Percentiles rank a stretch among this genome's conserved stretches.
Conservation (phyloP, 2,113 vertebrate genomes). For the Dasyprocta punctata region DNA sequence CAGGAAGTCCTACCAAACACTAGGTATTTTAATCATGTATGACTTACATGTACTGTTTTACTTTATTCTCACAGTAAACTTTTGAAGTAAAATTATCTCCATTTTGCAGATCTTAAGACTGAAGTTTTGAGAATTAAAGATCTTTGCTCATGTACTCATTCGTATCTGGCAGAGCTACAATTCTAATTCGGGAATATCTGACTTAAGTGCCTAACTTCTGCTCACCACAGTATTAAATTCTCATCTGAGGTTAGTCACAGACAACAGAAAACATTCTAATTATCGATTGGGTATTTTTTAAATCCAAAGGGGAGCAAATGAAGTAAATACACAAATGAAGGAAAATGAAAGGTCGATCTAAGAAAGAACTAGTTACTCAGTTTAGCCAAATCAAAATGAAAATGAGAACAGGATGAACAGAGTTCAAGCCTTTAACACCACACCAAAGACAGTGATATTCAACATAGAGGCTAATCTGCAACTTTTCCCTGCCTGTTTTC, state of each 20-base stretch:
- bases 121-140: neutral
- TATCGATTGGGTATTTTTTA: neutral
- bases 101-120: neutral
- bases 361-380: neutral
- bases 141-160: neutral
- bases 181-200: too few species aligned
- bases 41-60: neutral
- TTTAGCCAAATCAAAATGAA: neutral
- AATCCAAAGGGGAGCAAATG: neutral
- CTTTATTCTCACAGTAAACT: neutral
- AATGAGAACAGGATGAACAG: accelerated
- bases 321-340: neutral
- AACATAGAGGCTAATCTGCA: neutral
- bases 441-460: neutral
- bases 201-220: neutral
- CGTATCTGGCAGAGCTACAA: neutral
- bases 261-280: neutral
- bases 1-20: neutral
- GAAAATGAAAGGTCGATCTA: neutral
- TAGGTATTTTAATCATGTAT: neutral
- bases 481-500: neutral
- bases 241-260: neutral
- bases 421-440: neutral
- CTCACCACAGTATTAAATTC: too few species aligned
- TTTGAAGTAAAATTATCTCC: neutral